Conservation (phyloP, 2,797 vertebrate species). For the Sebastes vulpes region DNA sequence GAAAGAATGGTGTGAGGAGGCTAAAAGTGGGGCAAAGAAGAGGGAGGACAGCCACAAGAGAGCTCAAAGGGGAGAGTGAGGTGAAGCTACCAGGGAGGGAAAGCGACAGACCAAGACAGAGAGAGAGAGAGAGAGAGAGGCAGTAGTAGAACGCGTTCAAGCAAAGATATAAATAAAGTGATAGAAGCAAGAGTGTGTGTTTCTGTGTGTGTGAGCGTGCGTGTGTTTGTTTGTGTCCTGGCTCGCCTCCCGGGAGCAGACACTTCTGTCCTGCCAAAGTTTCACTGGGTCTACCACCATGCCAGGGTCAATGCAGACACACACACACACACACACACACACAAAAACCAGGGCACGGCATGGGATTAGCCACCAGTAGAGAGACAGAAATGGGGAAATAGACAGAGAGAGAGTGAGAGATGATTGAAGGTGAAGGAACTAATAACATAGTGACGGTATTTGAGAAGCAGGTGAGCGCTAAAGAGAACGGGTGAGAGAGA, state of each 20-base stretch:
- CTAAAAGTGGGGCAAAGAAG: conserved; percentile 59
- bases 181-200: conserved; percentile 41
- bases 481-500: conserved; percentile 20
- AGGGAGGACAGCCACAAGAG: conserved; percentile 36
- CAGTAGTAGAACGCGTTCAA: conserved; percentile 13
- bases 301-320: conserved; percentile 59
- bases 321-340: conserved; percentile 16
- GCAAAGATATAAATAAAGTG: conserved; percentile 71
- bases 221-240: conserved; percentile 55
- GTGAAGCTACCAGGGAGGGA: conserved; percentile 5
- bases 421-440: conserved; percentile 3
- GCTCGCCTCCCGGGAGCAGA: conserved; percentile 61
- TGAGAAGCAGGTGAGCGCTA: conserved; percentile 31
- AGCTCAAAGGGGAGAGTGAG: conserved; percentile 27
- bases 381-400: background rate
- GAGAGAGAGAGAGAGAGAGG: conserved; percentile 3
- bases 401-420: background rate
- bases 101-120: conserved; percentile 1
- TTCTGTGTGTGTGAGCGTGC: background rate
- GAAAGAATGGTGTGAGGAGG: conserved; percentile 8
- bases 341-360: conserved; percentile 40
- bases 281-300: conserved; percentile 56
- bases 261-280: conserved; percentile 72
- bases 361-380: conserved; percentile 37
- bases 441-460: conserved; percentile 4